Evolutionary conservation across 92 coral and sea anemone species (phyloP).

Genomic region (Phymanthus crucifer): DNA sequence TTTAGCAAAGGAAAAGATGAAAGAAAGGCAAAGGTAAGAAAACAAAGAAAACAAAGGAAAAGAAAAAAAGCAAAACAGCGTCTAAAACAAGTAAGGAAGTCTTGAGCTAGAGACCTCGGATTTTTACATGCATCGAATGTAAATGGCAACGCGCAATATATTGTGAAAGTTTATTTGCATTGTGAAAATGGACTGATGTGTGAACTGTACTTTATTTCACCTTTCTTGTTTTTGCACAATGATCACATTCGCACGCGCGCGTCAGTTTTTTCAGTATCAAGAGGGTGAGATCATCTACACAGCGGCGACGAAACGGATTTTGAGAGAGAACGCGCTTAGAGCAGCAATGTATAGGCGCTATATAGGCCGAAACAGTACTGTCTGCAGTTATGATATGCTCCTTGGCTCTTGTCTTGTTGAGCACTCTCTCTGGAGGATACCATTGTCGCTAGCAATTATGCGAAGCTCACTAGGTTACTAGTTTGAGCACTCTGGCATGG

Average conservation of each 20-base stretch:
- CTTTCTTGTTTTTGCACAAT: slow-evolving; percentile 6
- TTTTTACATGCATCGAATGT: neutral
- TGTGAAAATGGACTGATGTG: neutral
- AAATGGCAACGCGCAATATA: neutral
- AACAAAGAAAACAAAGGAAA: slow-evolving; percentile 1
- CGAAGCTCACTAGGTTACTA: too few species aligned
- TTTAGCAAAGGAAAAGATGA: slow-evolving; percentile 4
- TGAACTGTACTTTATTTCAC: neutral
- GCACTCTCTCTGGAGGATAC: too few species aligned
- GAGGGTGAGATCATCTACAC: neutral
- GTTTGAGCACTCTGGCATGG: too few species aligned
- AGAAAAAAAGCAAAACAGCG: slow-evolving; percentile 13
- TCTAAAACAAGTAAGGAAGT: slow-evolving; percentile 10
- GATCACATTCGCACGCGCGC: slow-evolving; percentile 10
- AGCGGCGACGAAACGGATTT: neutral
- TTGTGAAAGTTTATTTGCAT: neutral
- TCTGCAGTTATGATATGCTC: too few species aligned
- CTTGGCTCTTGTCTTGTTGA: too few species aligned
- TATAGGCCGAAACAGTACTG: too few species aligned
- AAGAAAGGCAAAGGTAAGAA: neutral
- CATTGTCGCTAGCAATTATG: too few species aligned
- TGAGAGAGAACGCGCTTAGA: too few species aligned
- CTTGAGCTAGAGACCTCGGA: slow-evolving; percentile 1
- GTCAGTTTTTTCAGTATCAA: neutral
- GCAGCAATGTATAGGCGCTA: too few species aligned